These are phyloP conservation scores for Selenia dentaria DNA, from an alignment of 2,888 invertebrate species.

Conservation along the genomic window DNA sequence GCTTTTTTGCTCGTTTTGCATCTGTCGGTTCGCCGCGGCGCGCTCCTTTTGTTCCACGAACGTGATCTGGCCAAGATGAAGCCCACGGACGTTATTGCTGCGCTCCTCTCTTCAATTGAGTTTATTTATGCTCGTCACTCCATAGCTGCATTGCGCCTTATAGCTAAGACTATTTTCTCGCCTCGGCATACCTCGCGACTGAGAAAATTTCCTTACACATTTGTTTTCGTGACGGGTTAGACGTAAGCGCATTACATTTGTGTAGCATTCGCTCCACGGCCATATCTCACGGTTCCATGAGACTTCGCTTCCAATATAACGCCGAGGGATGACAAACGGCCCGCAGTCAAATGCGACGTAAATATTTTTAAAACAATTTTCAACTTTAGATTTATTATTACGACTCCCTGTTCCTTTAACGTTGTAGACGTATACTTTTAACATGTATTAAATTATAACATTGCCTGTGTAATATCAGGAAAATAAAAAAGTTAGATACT, in stretches of 20 bases:
- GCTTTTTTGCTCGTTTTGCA: slow-evolving; percentile 67
- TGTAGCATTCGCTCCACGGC: slow-evolving; percentile 57
- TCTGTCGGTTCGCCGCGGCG: slow-evolving; percentile 62
- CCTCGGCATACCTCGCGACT: slow-evolving; percentile 44
- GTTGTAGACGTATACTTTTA: too few relatives aligned
- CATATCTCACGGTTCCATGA: slow-evolving; percentile 62
- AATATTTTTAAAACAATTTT: slow-evolving; percentile 48
- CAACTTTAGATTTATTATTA: slow-evolving; percentile 23
- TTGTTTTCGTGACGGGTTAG: slow-evolving; percentile 62
- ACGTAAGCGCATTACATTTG: slow-evolving; percentile 65
- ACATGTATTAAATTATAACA: slow-evolving; percentile 24
- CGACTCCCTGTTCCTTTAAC: slow-evolving; percentile 7
- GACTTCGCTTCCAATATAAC: slow-evolving; percentile 65
- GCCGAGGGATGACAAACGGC: slow-evolving; percentile 60
- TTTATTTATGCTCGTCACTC: slow-evolving; percentile 67
- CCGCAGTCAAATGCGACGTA: slow-evolving; percentile 54
- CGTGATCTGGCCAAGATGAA: slow-evolving; percentile 80
- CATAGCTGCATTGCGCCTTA: slow-evolving; percentile 60
- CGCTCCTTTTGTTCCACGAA: slow-evolving; percentile 76
- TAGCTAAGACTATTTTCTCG: slow-evolving; percentile 59
- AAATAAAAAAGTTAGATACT: slow-evolving; percentile 21
- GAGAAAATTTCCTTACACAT: slow-evolving; percentile 54
- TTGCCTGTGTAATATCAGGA: slow-evolving; percentile 23
- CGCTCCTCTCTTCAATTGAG: slow-evolving; percentile 67
- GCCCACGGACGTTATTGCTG: slow-evolving; percentile 71